A percentile compares a stretch with the other conserved stretches of the same genome.
These are phyloP conservation scores for Microcaecilia unicolor DNA, from an alignment of 2,797 vertebrate species.

Conservation along the genomic window DNA sequence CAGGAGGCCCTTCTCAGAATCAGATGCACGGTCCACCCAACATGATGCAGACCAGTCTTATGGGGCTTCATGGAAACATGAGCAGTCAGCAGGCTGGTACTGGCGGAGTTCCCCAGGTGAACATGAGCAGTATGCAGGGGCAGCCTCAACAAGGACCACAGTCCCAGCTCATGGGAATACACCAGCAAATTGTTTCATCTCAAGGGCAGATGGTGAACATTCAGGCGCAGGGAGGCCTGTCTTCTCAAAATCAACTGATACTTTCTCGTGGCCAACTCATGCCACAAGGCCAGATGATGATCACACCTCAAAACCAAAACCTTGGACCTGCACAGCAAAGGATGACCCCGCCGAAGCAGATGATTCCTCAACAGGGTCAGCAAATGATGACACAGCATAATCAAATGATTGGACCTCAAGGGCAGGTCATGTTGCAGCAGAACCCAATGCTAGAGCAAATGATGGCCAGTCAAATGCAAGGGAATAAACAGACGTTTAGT, in stretches of 20 bases:
- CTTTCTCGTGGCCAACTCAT: conserved; percentile 80
- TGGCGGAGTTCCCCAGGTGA: conserved; percentile 62
- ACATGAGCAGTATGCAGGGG: conserved; percentile 68
- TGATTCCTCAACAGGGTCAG: conserved; percentile 89
- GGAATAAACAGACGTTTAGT: conserved; percentile 83
- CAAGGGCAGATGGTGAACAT: conserved; percentile 83
- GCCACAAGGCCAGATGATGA: conserved; percentile 64
- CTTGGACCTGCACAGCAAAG: conserved; percentile 74
- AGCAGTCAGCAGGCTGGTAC: conserved; percentile 69
- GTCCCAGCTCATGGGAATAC: conserved; percentile 90
- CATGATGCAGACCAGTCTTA: conserved; percentile 76
- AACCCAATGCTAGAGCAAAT: conserved; percentile 95
- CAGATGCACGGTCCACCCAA: conserved; percentile 74
- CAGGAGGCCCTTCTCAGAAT: conserved; percentile 72
- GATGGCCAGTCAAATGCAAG: conserved; percentile 89
- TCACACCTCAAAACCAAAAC: conserved; percentile 64
- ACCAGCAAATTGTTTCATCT: conserved; percentile 86
- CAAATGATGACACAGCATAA: conserved; percentile 88
- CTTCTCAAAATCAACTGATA: conserved; percentile 85
- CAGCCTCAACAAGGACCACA: conserved; percentile 82
- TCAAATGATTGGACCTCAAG: conserved; percentile 87
- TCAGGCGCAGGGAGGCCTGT: conserved; percentile 74
- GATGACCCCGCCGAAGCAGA: conserved; percentile 94
- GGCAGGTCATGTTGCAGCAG: conserved; percentile 85
- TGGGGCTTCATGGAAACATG: conserved; percentile 84